Percentiles rank a stretch among this genome's conserved stretches.
phyloP scores from a whole-genome alignment of 1,140 invertebrate species.

The Drosophila obscura region DNA sequence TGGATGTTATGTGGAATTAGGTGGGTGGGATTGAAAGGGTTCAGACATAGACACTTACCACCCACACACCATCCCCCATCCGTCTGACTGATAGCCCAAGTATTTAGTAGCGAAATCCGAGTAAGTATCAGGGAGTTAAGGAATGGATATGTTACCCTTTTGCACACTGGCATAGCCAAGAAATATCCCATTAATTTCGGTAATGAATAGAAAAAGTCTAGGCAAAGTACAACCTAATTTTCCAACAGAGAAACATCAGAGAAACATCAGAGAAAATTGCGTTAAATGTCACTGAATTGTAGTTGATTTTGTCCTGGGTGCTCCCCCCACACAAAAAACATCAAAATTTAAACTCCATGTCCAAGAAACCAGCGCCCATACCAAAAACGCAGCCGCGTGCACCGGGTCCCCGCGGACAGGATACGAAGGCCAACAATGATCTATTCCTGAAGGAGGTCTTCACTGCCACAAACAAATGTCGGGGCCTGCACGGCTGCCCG shows the following conservation, averaged over 20 bases:
- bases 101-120: not conserved
- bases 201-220: not conserved
- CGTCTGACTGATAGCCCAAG: conserved; percentile 6
- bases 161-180: no score
- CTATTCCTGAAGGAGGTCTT: conserved; percentile 59
- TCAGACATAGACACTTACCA: conserved; percentile 1
- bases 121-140: no score
- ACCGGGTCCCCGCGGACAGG: conserved; percentile 58
- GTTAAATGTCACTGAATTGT: conserved; percentile 1
- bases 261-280: not conserved
- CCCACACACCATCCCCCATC: not conserved
- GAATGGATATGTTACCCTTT: no score
- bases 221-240: no score
- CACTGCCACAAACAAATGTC: conserved; percentile 52
- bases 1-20: conserved; percentile 27
- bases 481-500: conserved; percentile 65
- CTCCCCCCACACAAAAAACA: not conserved
- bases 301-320: not conserved
- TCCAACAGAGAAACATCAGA: no score
- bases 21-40: conserved; percentile 24
- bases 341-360: conserved; percentile 22
- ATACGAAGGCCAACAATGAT: conserved; percentile 65
- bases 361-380: conserved; percentile 38
- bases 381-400: conserved; percentile 54
- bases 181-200: not conserved